These are phyloP conservation scores for Aptenodytes patagonicus DNA, from an alignment of 2,113 vertebrate genomes.

Conservation along the genomic window DNA sequence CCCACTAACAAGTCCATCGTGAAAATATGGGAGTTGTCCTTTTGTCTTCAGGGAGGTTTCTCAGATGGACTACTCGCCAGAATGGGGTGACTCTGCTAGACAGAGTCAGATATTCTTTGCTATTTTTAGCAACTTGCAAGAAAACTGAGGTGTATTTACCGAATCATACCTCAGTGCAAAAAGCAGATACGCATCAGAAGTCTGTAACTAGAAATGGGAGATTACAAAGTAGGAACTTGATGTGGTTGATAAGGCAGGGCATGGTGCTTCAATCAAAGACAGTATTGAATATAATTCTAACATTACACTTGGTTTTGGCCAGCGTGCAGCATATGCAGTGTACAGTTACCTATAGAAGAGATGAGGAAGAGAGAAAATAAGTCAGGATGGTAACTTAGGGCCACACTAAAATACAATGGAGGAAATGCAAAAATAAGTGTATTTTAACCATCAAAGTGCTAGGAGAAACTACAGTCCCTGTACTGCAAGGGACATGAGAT, in stretches of 20 bases:
- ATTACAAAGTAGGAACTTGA: neutral
- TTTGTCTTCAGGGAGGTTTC: conserved; percentile 3
- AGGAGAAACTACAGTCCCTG: neutral
- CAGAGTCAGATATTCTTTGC: neutral
- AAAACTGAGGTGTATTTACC: neutral
- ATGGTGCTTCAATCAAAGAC: neutral
- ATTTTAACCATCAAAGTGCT: neutral
- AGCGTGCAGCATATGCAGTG: neutral
- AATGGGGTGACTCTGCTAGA: neutral
- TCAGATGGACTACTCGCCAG: neutral
- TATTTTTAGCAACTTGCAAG: conserved; percentile 15
- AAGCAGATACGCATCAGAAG: neutral
- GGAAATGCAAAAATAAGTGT: neutral
- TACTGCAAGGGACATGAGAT: neutral
- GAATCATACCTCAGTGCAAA: neutral
- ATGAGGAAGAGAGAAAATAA: neutral
- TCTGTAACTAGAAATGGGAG: neutral
- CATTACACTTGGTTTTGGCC: neutral
- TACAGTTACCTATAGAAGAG: neutral
- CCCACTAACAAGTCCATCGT: neutral
- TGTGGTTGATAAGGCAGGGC: neutral
- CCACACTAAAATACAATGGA: neutral
- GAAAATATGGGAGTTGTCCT: conserved; percentile 1
- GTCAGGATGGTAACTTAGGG: neutral
- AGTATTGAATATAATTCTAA: neutral